Base-by-base conservation (phyloP, 2,888 invertebrate species). In the Nebria brevicollis region DNA sequence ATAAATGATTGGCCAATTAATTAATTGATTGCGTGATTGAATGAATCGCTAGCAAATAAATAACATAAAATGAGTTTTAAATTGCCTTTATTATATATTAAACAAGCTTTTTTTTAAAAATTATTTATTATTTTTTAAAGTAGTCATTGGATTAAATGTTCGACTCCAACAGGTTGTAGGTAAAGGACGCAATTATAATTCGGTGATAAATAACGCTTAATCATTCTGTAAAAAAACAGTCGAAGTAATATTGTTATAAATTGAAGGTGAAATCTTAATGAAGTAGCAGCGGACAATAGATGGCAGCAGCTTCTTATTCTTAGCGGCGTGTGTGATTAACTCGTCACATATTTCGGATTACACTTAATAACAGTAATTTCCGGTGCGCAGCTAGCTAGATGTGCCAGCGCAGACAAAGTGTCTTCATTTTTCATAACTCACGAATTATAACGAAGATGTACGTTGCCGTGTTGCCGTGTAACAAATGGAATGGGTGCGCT, bases 351-450 rank as follows among this genome's bases (percentile, higher is more conserved):
- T 75, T 79, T 75, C 66, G 68, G 26, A 75, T 70, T 72, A 26
- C 77, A 70, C 72, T 20, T 77, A 77, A 77, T 77, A 66, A 78
- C 66, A 65, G 70, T 66, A n/a, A 66, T 79, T 72, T 75, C 74
- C 75, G 78, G 64, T 66, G 25, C 20, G 20, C 20, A 20, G 64
- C 11, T 72, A 66, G 70, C 26, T 68, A 26, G 66, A 68, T 15
- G 66, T 79, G 79, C 74, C 79, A 79, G 13, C 13, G 26, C 41
- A 74, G 79, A 79, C 79, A 79, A 79, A 79, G 75, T 79, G 75
- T 13, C 26, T 20, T 34, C 66, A 79, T 79, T 79, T 79, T 68
- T 79, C 79, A 79, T 79, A 79, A 43, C 42, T 34, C 25, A 73
- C 8, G 75, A 75, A 75, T 78, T 78, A 66, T 74, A 78, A 42